Conservation (phyloP, 1,140 invertebrate species). For the Eueides isabella region DNA sequence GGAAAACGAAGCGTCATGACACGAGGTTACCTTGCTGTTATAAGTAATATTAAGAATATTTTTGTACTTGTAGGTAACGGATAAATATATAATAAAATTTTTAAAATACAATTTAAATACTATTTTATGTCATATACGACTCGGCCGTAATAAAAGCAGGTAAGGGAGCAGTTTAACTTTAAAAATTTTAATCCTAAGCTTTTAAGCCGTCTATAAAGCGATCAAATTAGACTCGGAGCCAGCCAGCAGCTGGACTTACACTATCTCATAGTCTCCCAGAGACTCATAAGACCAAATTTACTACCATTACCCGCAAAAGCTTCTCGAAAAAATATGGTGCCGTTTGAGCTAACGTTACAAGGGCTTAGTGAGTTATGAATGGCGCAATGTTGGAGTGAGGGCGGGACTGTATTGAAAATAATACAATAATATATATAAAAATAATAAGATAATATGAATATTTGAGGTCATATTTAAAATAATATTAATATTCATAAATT, state of each 20-base stretch:
- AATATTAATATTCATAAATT: no score
- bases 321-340: slow-evolving; percentile 75
- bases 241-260: slow-evolving; percentile 40
- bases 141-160: not conserved
- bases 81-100: not conserved
- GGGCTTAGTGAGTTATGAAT: slow-evolving; percentile 52
- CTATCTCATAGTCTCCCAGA: slow-evolving; percentile 54
- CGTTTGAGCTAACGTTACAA: slow-evolving; percentile 73
- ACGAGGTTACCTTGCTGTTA: no score
- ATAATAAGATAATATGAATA: not conserved
- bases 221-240: slow-evolving; percentile 22
- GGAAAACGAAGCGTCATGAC: no score
- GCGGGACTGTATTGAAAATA: not conserved
- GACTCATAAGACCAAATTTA: slow-evolving; percentile 66
- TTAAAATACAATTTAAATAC: not conserved
- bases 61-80: not conserved
- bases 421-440: not conserved
- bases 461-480: no score
- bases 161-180: not conserved
- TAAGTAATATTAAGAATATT: no score
- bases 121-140: not conserved
- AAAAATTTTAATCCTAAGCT: slow-evolving; percentile 6
- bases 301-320: slow-evolving; percentile 66
- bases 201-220: slow-evolving; percentile 16
- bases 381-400: not conserved